Evolutionary conservation across 2,888 invertebrate genomes (phyloP), one percentile per base, ranked within the genome.

Genomic region (Clostera curtula): DNA sequence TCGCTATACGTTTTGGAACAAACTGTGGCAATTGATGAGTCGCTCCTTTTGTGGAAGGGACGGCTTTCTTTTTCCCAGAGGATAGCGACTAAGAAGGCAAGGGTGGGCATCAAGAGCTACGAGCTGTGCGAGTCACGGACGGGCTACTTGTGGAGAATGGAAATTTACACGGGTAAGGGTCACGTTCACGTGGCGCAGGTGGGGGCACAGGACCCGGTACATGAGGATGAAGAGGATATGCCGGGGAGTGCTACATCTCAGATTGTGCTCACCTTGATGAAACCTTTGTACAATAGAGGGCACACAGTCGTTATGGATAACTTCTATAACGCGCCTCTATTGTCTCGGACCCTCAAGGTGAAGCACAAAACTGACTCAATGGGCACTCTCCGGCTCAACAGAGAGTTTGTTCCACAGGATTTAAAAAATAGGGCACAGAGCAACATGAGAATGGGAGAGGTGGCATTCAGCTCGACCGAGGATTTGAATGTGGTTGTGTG

Each of bases 51-150:
- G 6, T 30, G 30, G 34, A 8, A 27, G 5, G 34, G 34, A 1
- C 14, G 27, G 8, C n/a, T 30, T 4, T 6, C 2, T 1, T 22
- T 30, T n/a, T 15, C 15, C 2, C 34, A 34, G 14, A 24, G 15
- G 5, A 34, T 29, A 3, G 10, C 17, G 3, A 20, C 19, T 1
- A 27, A 29, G 12, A 15, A 19, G 1, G 29, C 29, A 4, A 13
- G 9, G 7, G 29, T 34, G 3, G 30, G 30, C 7, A 18, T 34
- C 1, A 34, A 34, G 7, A 27, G 9, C 1, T 34, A 27, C n/a
- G 34, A 34, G 9, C 6, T 34, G 3, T 34, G 34, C 10, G 34
- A 34, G 6, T 30, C 30, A 3, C 1, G 4, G 3, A 31, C 25
- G 6, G 28, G 31, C 15, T 15, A 15, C 6, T 6, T 15, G 5